These are phyloP conservation scores for Takifugu bimaculatus DNA, from an alignment of 2,113 vertebrate species.

Conservation along the genomic window DNA sequence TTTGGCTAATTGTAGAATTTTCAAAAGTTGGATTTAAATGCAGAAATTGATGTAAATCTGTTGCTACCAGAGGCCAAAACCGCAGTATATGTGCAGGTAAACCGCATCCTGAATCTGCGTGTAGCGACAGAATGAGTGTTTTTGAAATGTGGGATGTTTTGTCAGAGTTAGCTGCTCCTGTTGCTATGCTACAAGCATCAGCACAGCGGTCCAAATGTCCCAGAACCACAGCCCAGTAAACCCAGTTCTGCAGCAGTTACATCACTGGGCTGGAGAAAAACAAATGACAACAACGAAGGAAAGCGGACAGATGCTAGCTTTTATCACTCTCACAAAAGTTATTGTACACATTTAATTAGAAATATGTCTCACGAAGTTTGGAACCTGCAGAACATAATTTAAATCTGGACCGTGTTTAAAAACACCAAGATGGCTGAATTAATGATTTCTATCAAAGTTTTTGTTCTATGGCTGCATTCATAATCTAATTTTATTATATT, in stretches of 20 bases:
- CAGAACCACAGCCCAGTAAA: slow-evolving; percentile 4
- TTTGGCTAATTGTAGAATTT: not conserved
- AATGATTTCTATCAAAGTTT: too few species aligned
- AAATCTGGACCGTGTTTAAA: too few species aligned
- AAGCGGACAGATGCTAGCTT: too few species aligned
- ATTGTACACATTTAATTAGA: too few species aligned
- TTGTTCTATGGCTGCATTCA: too few species aligned
- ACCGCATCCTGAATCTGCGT: slow-evolving; percentile 21
- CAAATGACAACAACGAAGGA: too few species aligned
- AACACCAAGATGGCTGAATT: too few species aligned
- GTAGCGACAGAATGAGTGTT: not conserved
- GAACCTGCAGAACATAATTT: too few species aligned
- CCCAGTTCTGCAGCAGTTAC: not conserved
- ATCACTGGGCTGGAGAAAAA: not conserved
- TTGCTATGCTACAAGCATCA: slow-evolving; percentile 59
- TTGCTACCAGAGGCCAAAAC: not conserved
- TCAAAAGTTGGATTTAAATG: slow-evolving; percentile 34
- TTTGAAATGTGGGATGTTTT: slow-evolving; percentile 22
- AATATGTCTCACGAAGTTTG: too few species aligned
- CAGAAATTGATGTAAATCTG: too few species aligned
- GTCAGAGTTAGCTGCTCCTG: slow-evolving; percentile 39
- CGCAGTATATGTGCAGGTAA: not conserved
- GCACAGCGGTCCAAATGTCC: slow-evolving; percentile 14
- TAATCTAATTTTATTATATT: too few species aligned
- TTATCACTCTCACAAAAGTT: too few species aligned